phyloP scores from a whole-genome alignment of 2,113 vertebrate species.

The Phyllopteryx taeniolatus region DNA sequence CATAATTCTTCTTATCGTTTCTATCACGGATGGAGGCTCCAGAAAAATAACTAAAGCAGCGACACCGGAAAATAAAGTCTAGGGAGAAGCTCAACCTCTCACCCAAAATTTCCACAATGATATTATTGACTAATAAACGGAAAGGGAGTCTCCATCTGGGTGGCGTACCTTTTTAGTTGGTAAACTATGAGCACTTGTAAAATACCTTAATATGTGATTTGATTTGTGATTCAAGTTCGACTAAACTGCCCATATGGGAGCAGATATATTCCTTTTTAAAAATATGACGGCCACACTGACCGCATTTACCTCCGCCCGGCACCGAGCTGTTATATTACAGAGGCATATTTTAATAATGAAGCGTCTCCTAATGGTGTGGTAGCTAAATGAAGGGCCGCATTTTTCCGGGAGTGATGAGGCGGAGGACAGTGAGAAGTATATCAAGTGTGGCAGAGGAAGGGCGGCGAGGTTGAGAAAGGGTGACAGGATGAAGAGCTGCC shows the following conservation, averaged over 20 bases:
- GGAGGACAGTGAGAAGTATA: conserved; percentile 24
- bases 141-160: too few relatives aligned
- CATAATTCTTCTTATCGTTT: conserved; percentile 20
- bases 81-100: conserved; percentile 37
- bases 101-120: conserved; percentile 16
- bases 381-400: conserved; percentile 30
- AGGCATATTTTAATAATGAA: conserved; percentile 20
- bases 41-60: background rate
- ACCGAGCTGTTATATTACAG: background rate
- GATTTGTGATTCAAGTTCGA: conserved; percentile 23
- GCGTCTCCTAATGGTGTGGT: conserved; percentile 21
- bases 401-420: conserved; percentile 1
- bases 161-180: too few relatives aligned
- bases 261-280: conserved; percentile 19
- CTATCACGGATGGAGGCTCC: background rate
- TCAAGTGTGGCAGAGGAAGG: conserved; percentile 33
- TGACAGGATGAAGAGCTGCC: conserved; percentile 45
- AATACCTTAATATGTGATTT: conserved; percentile 22
- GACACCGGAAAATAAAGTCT: conserved; percentile 34
- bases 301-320: conserved; percentile 19
- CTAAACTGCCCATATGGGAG: conserved; percentile 25
- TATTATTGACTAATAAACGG: conserved; percentile 16
- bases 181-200: conserved; percentile 8
- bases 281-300: conserved; percentile 4
- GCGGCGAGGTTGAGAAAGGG: conserved; percentile 39